Evolutionary conservation across 2,888 invertebrate genomes (phyloP), one percentile per base, ranked within the genome.

Genomic region (Selenia dentaria): DNA sequence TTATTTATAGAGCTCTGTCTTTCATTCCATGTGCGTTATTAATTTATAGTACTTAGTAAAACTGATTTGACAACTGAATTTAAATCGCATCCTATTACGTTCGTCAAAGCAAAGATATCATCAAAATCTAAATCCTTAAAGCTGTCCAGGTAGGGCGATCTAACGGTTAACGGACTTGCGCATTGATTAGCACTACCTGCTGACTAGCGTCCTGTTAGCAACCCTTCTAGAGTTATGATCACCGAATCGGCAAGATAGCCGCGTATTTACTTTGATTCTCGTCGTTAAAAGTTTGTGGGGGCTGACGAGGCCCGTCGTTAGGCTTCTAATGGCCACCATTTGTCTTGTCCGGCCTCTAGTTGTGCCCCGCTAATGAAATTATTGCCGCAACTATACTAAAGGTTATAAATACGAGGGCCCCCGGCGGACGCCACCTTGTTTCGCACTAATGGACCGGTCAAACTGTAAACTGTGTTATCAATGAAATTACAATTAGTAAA

Each of bases 391-490:
- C 89, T 90, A 89, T 81, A 89, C 79, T 82, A 82, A 83, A 85
- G 83, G 87, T 88, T 89, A 89, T 90, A 89, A 90, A 90, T 90
- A 88, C 85, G 78, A 47, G 47, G 41, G 81, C 78, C 82, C 78
- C 74, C 54, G 33, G 51, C 70, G 86, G 86, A 86, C 84, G 83
- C 79, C 83, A 87, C 88, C 89, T 85, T 89, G 89, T 87, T 88
- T 79, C 75, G 64, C 78, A 71, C 89, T 90, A 90, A 90, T 90
- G 90, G 90, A 89, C 89, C 88, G 89, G 89, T 90, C 90, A 88
- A 89, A 90, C 89, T 89, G 85, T 86, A 89, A 90, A 90, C 89
- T 89, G 83, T 81, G 85, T 89, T 90, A 87, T 87, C 90, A 90
- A 90, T 90, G 89, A 88, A 89, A 89, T 90, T 90, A 89, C 89